Percentiles rank a stretch among this genome's conserved stretches.
Conservation (phyloP, 2,888 invertebrate species). For the Apotomis capreana region DNA sequence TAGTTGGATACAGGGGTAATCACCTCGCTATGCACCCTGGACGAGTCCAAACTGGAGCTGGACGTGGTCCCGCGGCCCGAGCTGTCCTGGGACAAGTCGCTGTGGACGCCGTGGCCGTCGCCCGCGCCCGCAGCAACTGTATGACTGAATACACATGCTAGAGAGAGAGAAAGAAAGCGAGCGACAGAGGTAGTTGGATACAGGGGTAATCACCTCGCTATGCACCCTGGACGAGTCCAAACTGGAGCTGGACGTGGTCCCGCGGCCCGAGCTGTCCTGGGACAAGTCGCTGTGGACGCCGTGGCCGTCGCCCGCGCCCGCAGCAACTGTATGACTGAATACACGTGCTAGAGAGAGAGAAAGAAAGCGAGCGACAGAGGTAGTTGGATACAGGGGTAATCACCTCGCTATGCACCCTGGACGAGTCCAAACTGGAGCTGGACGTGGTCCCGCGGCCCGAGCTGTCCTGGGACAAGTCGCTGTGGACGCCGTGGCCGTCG, state of each 20-base stretch:
- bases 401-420: conserved; percentile 68
- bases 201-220: conserved; percentile 59
- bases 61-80: conserved; percentile 72
- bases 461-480: conserved; percentile 73
- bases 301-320: conserved; percentile 75
- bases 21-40: conserved; percentile 68
- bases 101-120: conserved; percentile 76
- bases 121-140: conserved; percentile 68
- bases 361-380: no score
- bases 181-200: no score
- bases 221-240: conserved; percentile 65
- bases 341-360: no score
- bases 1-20: background rate
- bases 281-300: conserved; percentile 77
- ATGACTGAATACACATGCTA: no score
- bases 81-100: conserved; percentile 73
- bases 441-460: conserved; percentile 72
- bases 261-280: conserved; percentile 73
- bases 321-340: conserved; percentile 46
- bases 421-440: conserved; percentile 68
- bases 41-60: conserved; percentile 68
- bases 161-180: no score
- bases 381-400: background rate
- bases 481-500: conserved; percentile 76
- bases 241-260: conserved; percentile 70